Evolutionary conservation across 2,888 invertebrate species (phyloP).

Genomic region (Meteorus cinctellus): DNA sequence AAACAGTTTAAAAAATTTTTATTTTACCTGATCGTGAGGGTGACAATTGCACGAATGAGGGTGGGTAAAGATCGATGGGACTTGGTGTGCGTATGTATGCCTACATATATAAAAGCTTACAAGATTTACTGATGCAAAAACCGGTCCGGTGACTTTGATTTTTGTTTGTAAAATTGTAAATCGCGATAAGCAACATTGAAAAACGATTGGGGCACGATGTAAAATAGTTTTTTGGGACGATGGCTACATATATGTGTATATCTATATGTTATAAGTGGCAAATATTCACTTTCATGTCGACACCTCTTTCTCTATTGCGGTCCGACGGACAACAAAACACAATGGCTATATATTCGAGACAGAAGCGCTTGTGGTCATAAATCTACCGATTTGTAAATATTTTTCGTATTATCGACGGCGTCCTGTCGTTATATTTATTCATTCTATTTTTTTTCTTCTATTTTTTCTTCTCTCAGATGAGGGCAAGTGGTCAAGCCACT

Average conservation of each 20-base stretch:
- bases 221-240: constrained; percentile 16
- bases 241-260: not conserved
- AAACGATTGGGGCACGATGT: constrained; percentile 35
- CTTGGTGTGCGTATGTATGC: constrained; percentile 33
- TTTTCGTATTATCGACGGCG: constrained; percentile 33
- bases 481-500: constrained; percentile 1
- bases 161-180: constrained; percentile 41
- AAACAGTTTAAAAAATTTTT: not conserved
- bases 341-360: not conserved
- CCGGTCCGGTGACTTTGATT: constrained; percentile 39
- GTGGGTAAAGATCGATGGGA: constrained; percentile 49
- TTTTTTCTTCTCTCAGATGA: constrained; percentile 29
- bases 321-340: constrained; percentile 36
- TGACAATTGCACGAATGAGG: constrained; percentile 51
- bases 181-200: constrained; percentile 39
- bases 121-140: constrained; percentile 28
- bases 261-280: constrained; percentile 6
- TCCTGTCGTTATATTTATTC: constrained; percentile 30
- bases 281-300: constrained; percentile 16
- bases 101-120: constrained; percentile 34
- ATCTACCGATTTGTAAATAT: constrained; percentile 39
- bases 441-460: constrained; percentile 25
- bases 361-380: constrained; percentile 9
- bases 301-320: constrained; percentile 8
- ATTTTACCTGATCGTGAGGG: constrained; percentile 27